Base-by-base conservation (phyloP, 2,797 vertebrate species). In the Pyrocephalus nanus region DNA sequence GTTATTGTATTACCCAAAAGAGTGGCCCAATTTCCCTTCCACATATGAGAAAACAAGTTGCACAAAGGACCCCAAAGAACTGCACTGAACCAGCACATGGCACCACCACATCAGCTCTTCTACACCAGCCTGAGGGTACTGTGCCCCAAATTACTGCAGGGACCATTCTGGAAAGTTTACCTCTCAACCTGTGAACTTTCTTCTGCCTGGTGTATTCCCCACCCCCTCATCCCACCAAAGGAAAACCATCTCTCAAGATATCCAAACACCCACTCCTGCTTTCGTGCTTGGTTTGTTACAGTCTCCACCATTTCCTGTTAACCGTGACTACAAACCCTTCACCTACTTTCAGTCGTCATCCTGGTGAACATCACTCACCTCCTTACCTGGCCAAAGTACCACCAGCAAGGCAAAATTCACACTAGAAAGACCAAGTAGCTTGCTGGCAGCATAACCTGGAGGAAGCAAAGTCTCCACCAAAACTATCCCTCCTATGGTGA, bases 171-270 rank as follows among this genome's bases (percentile, higher is more conserved):
- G 93, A 91, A 96, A 97, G 91, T 91, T 93, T 90, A 2, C 86
- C 88, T 93, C 66, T 88, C 78, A 17, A 53, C 61, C 86, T 95
- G 23, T 74, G 57, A 95, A 42, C 76, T 83, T 83, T 61, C 57
- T 50, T 91, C 74, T 94, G 50, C 83, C 90, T 4, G 93, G 96
- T 96, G 95, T 96, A 96, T 95, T 94, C 96, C 96, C 96, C 96
- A 96, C 96, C 96, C 95, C 95, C 96, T 95, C 96, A 96, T 97
- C 92, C 94, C 57, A 1, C 94, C 92, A 87, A 93, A 95, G 96
- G 96, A 96, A 97, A 96, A 94, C 95, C 92, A 95, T 90, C 84
- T 95, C 96, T 97, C 96, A 96, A 94, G 86, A 90, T 96, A 96
- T 96, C 96, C 96, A 92, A 84, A 96, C 96, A 96, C 96, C 96